Evolutionary conservation across 2,797 vertebrate genomes (phyloP).

Genomic region (Calcarius lapponicus): DNA sequence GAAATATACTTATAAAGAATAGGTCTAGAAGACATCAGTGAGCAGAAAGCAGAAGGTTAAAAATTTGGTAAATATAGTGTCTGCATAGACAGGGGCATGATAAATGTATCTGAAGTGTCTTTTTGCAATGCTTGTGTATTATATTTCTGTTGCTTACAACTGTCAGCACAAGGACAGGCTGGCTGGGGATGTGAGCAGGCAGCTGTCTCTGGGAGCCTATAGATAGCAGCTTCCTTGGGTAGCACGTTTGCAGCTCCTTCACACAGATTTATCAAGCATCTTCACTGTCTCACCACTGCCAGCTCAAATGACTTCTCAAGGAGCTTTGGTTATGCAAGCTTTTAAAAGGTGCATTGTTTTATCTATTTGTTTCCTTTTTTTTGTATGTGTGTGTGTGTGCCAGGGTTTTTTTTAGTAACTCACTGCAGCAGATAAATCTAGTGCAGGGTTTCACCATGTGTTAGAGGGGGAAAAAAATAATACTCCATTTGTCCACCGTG

Average conservation of each 20-base stretch:
- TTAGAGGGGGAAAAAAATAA: not conserved
- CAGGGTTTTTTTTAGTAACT: constrained; percentile 28
- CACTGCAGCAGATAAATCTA: constrained; percentile 44
- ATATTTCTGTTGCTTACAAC: constrained; percentile 35
- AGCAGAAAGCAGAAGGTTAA: not conserved
- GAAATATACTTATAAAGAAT: not conserved
- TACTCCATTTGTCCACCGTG: not conserved
- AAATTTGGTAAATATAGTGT: not conserved
- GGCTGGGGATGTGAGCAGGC: constrained; percentile 37
- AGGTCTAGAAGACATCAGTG: not conserved
- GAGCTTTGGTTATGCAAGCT: constrained; percentile 57
- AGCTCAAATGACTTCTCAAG: constrained; percentile 59
- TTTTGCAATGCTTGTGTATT: not conserved
- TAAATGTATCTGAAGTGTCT: not conserved
- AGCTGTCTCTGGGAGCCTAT: constrained; percentile 52
- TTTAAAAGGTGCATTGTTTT: constrained; percentile 41
- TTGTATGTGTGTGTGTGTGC: not conserved
- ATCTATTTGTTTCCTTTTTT: not conserved
- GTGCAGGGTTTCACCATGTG: constrained; percentile 15
- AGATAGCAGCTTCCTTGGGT: constrained; percentile 64
- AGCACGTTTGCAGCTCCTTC: constrained; percentile 59
- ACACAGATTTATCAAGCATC: constrained; percentile 60
- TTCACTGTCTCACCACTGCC: constrained; percentile 54
- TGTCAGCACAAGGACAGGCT: constrained; percentile 47
- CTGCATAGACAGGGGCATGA: not conserved